Evolutionary conservation across 2,888 invertebrate genomes (phyloP).

Genomic region (Dicyrtomina minuta): DNA sequence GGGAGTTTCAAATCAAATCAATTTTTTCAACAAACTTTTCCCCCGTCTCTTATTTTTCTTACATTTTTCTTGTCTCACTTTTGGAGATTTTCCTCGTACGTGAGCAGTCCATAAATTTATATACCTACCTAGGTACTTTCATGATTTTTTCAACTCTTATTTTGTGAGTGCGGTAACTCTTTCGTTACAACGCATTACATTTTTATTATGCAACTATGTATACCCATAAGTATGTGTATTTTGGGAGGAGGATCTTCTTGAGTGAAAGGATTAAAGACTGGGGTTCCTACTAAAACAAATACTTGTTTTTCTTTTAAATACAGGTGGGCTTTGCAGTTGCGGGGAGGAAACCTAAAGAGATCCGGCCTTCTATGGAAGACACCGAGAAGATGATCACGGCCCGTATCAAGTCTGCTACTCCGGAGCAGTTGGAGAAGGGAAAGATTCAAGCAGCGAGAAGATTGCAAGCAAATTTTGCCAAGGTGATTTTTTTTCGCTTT

Average conservation of each 20-base stretch:
- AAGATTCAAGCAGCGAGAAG: constrained; percentile 15
- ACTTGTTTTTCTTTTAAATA: neutral
- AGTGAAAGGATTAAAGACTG: too few species aligned
- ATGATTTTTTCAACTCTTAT: too few species aligned
- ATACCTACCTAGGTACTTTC: too few species aligned
- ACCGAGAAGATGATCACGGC: constrained; percentile 6
- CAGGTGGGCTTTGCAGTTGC: constrained; percentile 18
- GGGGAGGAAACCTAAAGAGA: neutral
- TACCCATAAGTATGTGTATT: too few species aligned
- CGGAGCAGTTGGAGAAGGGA: constrained; percentile 15
- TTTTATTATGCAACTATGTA: too few species aligned
- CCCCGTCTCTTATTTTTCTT: neutral
- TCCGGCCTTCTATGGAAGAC: neutral
- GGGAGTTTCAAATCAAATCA: too few species aligned
- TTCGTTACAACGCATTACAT: too few species aligned
- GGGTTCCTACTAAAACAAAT: too few species aligned
- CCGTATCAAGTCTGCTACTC: constrained; percentile 11
- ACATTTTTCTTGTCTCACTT: neutral
- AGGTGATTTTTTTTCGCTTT: constrained; percentile 4
- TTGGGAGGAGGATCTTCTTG: too few species aligned
- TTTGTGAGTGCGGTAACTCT: too few species aligned
- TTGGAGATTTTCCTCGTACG: too few species aligned
- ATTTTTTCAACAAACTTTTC: neutral
- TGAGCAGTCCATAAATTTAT: too few species aligned
- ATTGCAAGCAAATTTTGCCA: constrained; percentile 23